Conservation (phyloP, 2,113 vertebrate species). For the Siniperca chuatsi region DNA sequence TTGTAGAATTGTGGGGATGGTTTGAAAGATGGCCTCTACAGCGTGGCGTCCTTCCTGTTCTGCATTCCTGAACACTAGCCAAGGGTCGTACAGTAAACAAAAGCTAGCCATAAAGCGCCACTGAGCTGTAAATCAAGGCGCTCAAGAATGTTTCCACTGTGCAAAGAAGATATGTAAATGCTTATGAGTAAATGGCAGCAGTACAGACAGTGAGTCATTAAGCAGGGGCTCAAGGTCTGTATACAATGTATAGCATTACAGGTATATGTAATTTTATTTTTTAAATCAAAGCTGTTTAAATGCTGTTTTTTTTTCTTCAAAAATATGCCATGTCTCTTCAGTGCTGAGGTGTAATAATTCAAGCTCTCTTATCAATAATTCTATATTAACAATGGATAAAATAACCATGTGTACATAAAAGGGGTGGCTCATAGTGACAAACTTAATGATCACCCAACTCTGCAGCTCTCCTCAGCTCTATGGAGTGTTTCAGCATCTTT, state of each 20-base stretch:
- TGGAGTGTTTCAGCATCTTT: background rate
- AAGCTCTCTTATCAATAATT: background rate
- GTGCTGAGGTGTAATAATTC: background rate
- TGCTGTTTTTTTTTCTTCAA: background rate
- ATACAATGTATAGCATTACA: background rate
- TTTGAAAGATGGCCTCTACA: slow-evolving; percentile 52
- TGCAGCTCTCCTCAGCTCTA: background rate
- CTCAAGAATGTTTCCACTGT: slow-evolving; percentile 75
- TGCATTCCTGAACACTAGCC: slow-evolving; percentile 80
- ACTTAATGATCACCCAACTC: background rate
- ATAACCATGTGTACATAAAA: background rate
- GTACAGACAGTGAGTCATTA: slow-evolving; percentile 35
- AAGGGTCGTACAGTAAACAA: slow-evolving; percentile 81
- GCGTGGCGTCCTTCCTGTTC: slow-evolving; percentile 50
- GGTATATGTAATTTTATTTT: background rate
- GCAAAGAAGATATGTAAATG: slow-evolving; percentile 62
- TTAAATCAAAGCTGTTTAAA: background rate
- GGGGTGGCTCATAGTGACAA: background rate
- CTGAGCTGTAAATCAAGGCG: slow-evolving; percentile 75
- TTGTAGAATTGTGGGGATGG: slow-evolving; percentile 22
- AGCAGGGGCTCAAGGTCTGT: slow-evolving; percentile 23
- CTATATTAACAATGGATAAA: background rate
- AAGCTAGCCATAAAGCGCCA: slow-evolving; percentile 71
- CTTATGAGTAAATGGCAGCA: slow-evolving; percentile 44
- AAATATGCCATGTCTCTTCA: background rate